Percentiles rank a stretch among this genome's conserved stretches.
phyloP scores from a whole-genome alignment of 2,888 invertebrate genomes.

The Trisateles emortualis region DNA sequence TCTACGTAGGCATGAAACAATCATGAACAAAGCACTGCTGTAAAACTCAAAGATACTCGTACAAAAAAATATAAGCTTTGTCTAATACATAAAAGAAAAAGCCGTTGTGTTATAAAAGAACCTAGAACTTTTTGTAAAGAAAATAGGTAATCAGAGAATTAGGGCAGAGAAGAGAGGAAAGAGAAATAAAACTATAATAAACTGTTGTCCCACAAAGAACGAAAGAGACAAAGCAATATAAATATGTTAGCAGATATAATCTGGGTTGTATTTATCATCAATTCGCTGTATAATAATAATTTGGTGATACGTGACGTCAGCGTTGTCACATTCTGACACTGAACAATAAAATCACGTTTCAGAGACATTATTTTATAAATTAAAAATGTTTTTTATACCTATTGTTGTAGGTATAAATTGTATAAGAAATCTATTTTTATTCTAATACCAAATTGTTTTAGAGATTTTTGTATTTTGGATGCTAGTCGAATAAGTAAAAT shows the following conservation, averaged over 20 bases:
- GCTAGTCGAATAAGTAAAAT: background rate
- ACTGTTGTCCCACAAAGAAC: constrained; percentile 20
- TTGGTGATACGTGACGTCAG: constrained; percentile 24
- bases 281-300: constrained; percentile 19
- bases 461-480: background rate
- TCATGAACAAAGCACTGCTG: constrained; percentile 1
- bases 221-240: constrained; percentile 27
- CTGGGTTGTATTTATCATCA: constrained; percentile 12
- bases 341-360: constrained; percentile 29
- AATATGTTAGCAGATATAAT: background rate
- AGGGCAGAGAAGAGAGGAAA: background rate
- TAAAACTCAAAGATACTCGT: constrained; percentile 8
- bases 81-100: constrained; percentile 5
- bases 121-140: constrained; percentile 5
- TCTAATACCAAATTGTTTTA: background rate
- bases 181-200: constrained; percentile 18
- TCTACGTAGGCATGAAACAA: background rate
- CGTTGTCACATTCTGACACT: constrained; percentile 20
- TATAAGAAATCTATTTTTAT: background rate
- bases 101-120: constrained; percentile 4
- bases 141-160: no score
- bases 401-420: background rate
- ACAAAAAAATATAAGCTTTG: constrained; percentile 6
- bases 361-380: constrained; percentile 25
- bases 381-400: background rate